Conservation (phyloP, 2,888 invertebrate genomes). For the Rhimphoctona megacephalus region DNA sequence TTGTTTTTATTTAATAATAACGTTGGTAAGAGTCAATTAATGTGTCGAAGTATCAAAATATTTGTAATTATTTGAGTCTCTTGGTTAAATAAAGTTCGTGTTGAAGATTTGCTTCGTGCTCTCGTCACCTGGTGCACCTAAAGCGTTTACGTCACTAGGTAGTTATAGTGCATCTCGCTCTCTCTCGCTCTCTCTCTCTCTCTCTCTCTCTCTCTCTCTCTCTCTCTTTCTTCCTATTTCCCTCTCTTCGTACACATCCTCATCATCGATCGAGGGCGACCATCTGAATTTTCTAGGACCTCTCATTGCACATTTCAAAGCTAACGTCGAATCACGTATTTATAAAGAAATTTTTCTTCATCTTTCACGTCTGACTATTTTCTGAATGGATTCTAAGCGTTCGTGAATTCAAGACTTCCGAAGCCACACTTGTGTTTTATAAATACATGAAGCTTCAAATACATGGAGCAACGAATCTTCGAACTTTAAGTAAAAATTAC, state of each 20-base stretch:
- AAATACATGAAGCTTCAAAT: background rate
- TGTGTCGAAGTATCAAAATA: background rate
- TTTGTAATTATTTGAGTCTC: background rate
- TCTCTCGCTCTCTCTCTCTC: background rate
- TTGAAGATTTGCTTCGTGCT: slow-evolving; percentile 28
- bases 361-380: background rate
- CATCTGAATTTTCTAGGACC: slow-evolving; percentile 62
- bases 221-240: background rate
- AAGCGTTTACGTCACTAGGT: slow-evolving; percentile 53
- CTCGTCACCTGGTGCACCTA: slow-evolving; percentile 37
- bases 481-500: background rate
- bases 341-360: background rate
- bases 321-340: slow-evolving; percentile 1
- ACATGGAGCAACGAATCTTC: background rate
- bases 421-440: background rate
- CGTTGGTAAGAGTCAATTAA: background rate
- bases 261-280: slow-evolving; percentile 63
- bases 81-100: background rate
- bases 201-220: background rate
- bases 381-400: background rate
- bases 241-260: slow-evolving; percentile 50
- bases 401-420: background rate
- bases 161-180: slow-evolving; percentile 15
- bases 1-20: background rate
- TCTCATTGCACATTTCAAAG: slow-evolving; percentile 23